Conservation (phyloP, 2,113 vertebrate species). For the Acrocephalus arundinaceus region DNA sequence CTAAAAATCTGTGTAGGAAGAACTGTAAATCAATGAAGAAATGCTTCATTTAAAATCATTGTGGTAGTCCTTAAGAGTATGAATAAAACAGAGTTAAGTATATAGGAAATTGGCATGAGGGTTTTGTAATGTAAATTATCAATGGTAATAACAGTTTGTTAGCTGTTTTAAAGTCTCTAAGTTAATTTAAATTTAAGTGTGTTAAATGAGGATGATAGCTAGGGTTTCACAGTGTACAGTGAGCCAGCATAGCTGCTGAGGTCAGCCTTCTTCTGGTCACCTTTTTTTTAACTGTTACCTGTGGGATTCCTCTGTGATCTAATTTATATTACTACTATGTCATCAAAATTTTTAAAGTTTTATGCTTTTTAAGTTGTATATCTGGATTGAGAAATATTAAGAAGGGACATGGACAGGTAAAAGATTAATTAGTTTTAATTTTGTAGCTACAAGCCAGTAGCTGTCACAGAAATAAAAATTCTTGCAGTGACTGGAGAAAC, state of each 20-base stretch:
- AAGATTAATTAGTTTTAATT: not conserved
- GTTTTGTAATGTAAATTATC: not conserved
- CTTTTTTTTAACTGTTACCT: not conserved
- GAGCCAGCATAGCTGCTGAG: not conserved
- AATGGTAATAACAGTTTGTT: not conserved
- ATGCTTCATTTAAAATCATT: not conserved
- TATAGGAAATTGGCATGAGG: not conserved
- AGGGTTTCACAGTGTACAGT: not conserved
- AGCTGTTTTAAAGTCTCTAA: not conserved
- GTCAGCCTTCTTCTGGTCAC: not conserved
- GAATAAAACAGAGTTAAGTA: not conserved
- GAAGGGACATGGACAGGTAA: not conserved
- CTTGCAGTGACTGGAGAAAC: not conserved
- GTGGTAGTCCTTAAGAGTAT: not conserved
- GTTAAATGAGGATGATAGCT: not conserved
- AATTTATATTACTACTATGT: not conserved
- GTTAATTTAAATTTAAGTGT: not conserved
- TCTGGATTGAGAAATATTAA: not conserved
- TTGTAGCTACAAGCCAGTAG: not conserved
- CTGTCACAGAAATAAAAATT: not conserved
- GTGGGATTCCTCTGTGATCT: not conserved
- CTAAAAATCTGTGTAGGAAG: not conserved
- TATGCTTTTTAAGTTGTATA: not conserved
- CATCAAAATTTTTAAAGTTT: not conserved
- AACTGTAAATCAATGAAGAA: not conserved